phyloP scores from a whole-genome alignment of 2,113 vertebrate species.

The Chloebia gouldiae region DNA sequence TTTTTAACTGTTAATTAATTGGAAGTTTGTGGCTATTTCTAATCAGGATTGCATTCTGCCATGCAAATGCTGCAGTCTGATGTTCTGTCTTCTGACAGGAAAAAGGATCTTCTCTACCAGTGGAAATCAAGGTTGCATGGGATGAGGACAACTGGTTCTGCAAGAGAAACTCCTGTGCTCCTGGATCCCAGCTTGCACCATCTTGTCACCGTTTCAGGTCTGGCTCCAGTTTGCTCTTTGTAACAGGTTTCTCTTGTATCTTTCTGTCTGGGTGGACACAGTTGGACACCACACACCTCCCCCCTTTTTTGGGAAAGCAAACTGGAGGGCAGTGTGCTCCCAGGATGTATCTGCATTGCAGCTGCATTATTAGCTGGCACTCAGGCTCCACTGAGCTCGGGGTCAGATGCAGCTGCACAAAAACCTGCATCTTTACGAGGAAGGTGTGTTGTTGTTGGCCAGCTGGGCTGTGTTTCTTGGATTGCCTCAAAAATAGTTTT shows the following conservation, averaged over 20 bases:
- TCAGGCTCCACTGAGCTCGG: neutral
- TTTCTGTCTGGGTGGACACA: fast-evolving
- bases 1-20: neutral
- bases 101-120: neutral
- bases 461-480: conserved; percentile 41
- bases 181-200: neutral
- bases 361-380: neutral
- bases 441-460: conserved; percentile 27
- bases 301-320: neutral
- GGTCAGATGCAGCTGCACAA: conserved; percentile 12
- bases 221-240: neutral
- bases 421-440: neutral
- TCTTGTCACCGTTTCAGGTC: neutral
- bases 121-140: neutral
- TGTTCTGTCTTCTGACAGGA: neutral
- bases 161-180: neutral
- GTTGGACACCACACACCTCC: fast-evolving
- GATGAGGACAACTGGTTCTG: neutral
- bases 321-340: neutral
- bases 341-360: neutral
- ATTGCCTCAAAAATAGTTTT: conserved; percentile 32
- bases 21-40: neutral
- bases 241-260: neutral
- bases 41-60: neutral
- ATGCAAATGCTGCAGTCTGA: neutral